phyloP scores from a whole-genome alignment of 2,888 invertebrate species.

The Atethmia centrago region DNA sequence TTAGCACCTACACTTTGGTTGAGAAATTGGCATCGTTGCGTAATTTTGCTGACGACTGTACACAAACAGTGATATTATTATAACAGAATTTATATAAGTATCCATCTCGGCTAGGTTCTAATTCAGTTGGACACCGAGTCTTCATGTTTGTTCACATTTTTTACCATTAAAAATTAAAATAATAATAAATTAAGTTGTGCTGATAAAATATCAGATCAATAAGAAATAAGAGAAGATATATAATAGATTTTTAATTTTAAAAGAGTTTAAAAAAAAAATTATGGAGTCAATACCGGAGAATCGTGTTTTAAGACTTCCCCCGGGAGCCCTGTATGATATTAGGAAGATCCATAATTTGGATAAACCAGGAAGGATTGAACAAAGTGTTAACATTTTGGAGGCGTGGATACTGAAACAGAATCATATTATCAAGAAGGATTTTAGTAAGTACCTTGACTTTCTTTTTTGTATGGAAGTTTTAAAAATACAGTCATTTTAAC shows the following conservation, averaged over 20 bases:
- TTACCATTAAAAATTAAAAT: background rate
- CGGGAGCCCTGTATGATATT: constrained; percentile 64
- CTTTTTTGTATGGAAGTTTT: background rate
- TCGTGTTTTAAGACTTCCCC: constrained; percentile 60
- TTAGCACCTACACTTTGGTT: background rate
- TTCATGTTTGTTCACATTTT: background rate
- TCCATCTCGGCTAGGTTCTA: background rate
- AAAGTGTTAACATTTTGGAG: constrained; percentile 72
- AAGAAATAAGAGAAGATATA: background rate
- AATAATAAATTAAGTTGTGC: background rate
- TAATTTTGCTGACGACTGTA: background rate
- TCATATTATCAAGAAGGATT: constrained; percentile 69
- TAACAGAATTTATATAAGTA: background rate
- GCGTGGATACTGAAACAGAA: constrained; percentile 74
- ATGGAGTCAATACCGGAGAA: constrained; percentile 67
- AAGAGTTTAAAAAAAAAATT: background rate
- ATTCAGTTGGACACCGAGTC: background rate
- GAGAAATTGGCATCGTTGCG: background rate
- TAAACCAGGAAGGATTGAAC: constrained; percentile 68
- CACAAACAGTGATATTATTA: no score
- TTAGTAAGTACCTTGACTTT: constrained; percentile 62
- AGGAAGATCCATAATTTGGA: constrained; percentile 68
- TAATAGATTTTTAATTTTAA: background rate
- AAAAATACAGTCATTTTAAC: background rate
- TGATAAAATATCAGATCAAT: background rate